Evolutionary conservation across 2,888 invertebrate genomes (phyloP).

Genomic region (Netelia virgata): DNA sequence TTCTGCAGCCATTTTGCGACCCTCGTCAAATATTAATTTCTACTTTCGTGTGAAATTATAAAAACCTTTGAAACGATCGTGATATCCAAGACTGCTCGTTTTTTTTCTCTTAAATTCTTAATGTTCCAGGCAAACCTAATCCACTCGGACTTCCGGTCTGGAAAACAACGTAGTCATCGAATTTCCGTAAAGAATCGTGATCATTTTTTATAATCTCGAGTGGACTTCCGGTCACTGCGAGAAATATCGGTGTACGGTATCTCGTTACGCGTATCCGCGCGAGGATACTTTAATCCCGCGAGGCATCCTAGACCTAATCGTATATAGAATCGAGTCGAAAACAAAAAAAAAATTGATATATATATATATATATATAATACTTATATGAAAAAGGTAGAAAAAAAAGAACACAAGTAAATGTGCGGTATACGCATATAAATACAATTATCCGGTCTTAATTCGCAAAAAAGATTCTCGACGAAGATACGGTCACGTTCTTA

Average conservation of each 20-base stretch:
- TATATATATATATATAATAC: too few species aligned
- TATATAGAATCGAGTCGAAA: neutral
- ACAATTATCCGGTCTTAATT: slow-evolving; percentile 41
- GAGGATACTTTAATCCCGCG: slow-evolving; percentile 19
- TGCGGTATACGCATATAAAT: slow-evolving; percentile 13
- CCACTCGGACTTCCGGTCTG: neutral
- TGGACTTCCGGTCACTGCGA: slow-evolving; percentile 32
- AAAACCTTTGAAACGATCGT: neutral
- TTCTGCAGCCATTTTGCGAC: neutral
- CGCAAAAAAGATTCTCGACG: slow-evolving; percentile 34
- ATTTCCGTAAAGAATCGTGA: slow-evolving; percentile 24
- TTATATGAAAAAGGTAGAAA: neutral
- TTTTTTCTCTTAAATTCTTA: too few species aligned
- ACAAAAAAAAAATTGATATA: neutral
- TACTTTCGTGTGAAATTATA: neutral
- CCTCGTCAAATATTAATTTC: neutral
- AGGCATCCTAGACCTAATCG: slow-evolving; percentile 39
- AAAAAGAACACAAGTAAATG: neutral
- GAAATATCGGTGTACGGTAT: slow-evolving; percentile 24
- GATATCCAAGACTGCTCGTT: too few species aligned
- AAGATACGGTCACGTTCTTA: slow-evolving; percentile 43
- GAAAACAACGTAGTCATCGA: slow-evolving; percentile 35
- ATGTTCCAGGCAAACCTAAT: neutral
- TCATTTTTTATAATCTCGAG: slow-evolving; percentile 32
- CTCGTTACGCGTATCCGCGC: slow-evolving; percentile 29